These are phyloP conservation scores for Syrphus vitripennis DNA, from an alignment of 2,888 invertebrate genomes.

Conservation along the genomic window DNA sequence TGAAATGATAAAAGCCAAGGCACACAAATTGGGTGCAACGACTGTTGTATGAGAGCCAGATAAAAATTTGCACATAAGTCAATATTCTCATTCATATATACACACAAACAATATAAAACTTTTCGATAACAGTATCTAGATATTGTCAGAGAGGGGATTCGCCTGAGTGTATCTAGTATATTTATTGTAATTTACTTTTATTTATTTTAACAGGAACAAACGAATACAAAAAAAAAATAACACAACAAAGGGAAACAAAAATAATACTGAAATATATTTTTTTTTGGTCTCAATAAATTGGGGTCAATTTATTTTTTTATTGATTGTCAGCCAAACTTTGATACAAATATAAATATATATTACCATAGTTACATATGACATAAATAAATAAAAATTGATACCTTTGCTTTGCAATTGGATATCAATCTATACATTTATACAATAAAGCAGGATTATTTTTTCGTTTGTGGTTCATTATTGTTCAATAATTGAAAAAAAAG, in stretches of 20 bases:
- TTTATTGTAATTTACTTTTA: conserved; percentile 28
- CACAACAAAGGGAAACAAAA: background rate
- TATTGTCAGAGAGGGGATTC: background rate
- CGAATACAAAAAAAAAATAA: background rate
- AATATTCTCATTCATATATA: background rate
- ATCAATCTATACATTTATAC: background rate
- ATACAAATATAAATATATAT: background rate
- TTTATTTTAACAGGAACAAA: conserved; percentile 35
- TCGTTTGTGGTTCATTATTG: background rate
- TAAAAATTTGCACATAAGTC: conserved; percentile 60
- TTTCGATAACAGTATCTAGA: conserved; percentile 13
- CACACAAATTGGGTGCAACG: conserved; percentile 24
- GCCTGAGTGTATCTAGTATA: too few relatives aligned
- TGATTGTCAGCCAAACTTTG: background rate
- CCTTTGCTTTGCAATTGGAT: too few relatives aligned
- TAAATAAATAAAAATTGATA: too few relatives aligned
- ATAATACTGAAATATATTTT: conserved; percentile 4
- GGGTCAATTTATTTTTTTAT: conserved; percentile 32
- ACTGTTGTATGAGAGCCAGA: conserved; percentile 9
- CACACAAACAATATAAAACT: too few relatives aligned
- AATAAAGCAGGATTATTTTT: background rate
- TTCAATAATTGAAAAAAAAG: too few relatives aligned
- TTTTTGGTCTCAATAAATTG: conserved; percentile 24
- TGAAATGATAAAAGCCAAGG: background rate
- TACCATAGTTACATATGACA: too few relatives aligned